These are phyloP conservation scores for Yponomeuta sedellus DNA, from an alignment of 2,888 invertebrate species.

Conservation along the genomic window DNA sequence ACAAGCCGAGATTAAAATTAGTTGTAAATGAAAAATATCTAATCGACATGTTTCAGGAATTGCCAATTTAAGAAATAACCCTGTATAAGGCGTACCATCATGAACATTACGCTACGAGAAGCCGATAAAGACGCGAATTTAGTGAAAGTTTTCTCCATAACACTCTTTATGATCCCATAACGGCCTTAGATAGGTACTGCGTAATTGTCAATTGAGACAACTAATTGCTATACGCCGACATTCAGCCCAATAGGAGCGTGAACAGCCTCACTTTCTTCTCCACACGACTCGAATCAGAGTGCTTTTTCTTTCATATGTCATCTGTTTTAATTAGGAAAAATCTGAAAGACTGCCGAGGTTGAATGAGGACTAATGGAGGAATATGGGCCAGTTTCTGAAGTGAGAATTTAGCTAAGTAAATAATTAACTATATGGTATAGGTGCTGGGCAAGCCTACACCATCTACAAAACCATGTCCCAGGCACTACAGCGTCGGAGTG, in stretches of 20 bases:
- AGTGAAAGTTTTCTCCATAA: background rate
- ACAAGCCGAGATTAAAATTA: too few species aligned
- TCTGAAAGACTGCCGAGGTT: too few species aligned
- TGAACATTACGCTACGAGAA: background rate
- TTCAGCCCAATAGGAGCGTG: background rate
- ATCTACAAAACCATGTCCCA: too few species aligned
- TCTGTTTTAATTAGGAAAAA: background rate
- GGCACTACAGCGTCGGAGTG: too few species aligned
- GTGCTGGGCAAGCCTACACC: too few species aligned
- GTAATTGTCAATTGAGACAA: background rate
- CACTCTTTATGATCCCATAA: background rate
- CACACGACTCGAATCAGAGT: background rate
- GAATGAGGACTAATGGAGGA: too few species aligned
- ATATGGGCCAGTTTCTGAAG: too few species aligned
- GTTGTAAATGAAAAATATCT: too few species aligned
- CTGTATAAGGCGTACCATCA: background rate
- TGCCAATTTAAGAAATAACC: too few species aligned
- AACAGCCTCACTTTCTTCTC: slow-evolving; percentile 1
- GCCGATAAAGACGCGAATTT: background rate
- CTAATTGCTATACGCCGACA: background rate
- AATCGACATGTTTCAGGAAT: too few species aligned
- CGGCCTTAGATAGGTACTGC: background rate
- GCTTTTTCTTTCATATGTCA: background rate
- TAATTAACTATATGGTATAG: too few species aligned
- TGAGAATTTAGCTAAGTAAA: too few species aligned